phyloP scores from a whole-genome alignment of 1,140 invertebrate genomes.

The Papilio aristodemus region DNA sequence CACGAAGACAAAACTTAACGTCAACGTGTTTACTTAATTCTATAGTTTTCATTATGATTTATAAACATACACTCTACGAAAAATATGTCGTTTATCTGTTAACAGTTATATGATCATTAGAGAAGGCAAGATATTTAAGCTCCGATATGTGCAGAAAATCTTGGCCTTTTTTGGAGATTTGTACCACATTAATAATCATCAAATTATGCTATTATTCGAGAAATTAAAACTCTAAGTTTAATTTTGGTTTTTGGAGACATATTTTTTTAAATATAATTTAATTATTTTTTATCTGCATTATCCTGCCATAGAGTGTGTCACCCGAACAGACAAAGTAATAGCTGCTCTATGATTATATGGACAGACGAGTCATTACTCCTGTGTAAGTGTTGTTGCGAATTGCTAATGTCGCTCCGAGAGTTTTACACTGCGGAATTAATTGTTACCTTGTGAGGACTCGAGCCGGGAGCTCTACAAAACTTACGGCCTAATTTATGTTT shows the following conservation, averaged over 20 bases:
- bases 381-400: slow-evolving; percentile 78
- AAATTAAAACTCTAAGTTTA: too few relatives aligned
- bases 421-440: slow-evolving; percentile 73
- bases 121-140: too few relatives aligned
- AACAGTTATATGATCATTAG: too few relatives aligned
- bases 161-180: too few relatives aligned
- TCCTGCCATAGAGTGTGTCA: slow-evolving; percentile 34
- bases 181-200: too few relatives aligned
- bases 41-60: too few relatives aligned
- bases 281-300: not conserved
- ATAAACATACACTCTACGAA: too few relatives aligned
- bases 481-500: not conserved
- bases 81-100: too few relatives aligned
- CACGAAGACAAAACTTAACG: too few relatives aligned
- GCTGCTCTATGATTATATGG: slow-evolving; percentile 79
- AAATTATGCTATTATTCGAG: too few relatives aligned
- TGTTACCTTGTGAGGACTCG: slow-evolving; percentile 54
- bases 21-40: too few relatives aligned
- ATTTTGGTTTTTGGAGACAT: not conserved
- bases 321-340: slow-evolving; percentile 62
- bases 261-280: not conserved
- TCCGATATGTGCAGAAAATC: too few relatives aligned
- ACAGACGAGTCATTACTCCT: slow-evolving; percentile 79
- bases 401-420: slow-evolving; percentile 71
- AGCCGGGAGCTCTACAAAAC: not conserved